A percentile compares a stretch with the other conserved stretches of the same genome.
These are phyloP conservation scores for Drosophila barbarae DNA, from an alignment of 2,888 invertebrate genomes.

Conservation along the genomic window DNA sequence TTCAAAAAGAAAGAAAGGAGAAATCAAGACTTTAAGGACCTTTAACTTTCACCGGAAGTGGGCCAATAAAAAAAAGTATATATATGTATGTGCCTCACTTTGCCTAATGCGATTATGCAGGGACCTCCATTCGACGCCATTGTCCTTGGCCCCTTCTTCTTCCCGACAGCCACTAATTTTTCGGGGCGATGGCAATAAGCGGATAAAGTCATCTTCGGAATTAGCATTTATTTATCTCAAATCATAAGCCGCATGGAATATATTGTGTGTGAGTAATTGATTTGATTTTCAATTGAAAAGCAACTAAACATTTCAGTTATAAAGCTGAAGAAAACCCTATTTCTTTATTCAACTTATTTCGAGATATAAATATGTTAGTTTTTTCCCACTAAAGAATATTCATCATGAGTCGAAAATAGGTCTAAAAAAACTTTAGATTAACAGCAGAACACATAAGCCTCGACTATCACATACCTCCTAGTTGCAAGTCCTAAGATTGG, in stretches of 20 bases:
- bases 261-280: neutral
- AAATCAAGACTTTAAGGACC: constrained; percentile 32
- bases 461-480: neutral
- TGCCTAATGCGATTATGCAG: constrained; percentile 46
- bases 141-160: neutral
- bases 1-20: constrained; percentile 8
- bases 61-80: constrained; percentile 33
- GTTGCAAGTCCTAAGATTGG: neutral
- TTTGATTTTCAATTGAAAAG: neutral
- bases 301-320: too few species aligned
- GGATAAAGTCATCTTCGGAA: constrained; percentile 4
- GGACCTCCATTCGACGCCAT: constrained; percentile 15
- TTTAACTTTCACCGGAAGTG: constrained; percentile 43
- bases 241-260: neutral
- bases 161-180: neutral
- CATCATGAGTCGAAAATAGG: neutral
- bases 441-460: neutral
- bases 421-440: too few species aligned
- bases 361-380: neutral
- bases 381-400: neutral
- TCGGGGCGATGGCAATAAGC: constrained; percentile 12
- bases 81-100: constrained; percentile 13
- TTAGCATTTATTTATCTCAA: constrained; percentile 15
- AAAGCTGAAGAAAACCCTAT: too few species aligned
- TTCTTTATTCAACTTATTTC: neutral